Conservation (phyloP, 2,113 vertebrate genomes). For the Catagonus wagneri region DNA sequence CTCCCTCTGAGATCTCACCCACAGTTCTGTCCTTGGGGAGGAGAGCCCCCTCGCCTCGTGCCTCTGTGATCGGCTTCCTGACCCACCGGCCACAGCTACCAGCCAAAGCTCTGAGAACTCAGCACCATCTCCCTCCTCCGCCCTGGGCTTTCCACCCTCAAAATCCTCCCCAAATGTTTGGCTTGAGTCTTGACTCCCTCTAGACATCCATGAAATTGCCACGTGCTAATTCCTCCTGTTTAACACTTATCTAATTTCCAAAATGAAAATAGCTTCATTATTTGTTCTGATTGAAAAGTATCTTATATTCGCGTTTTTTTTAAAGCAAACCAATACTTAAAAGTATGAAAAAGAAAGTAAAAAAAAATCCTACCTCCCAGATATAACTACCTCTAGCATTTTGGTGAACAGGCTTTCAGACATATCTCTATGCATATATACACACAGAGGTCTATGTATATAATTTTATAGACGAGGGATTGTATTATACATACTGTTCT, state of each 20-base stretch:
- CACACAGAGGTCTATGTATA: slow-evolving; percentile 80
- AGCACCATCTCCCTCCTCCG: neutral
- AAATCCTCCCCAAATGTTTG: neutral
- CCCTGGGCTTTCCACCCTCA: accelerated
- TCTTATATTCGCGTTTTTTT: neutral
- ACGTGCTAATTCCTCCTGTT: neutral
- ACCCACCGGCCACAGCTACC: neutral
- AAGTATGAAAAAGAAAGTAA: slow-evolving; percentile 77
- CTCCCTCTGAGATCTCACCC: neutral
- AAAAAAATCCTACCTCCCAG: slow-evolving; percentile 70
- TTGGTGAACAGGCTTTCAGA: slow-evolving; percentile 78
- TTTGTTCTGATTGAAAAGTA: slow-evolving; percentile 58
- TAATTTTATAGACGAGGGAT: slow-evolving; percentile 76
- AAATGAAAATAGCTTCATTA: slow-evolving; percentile 62
- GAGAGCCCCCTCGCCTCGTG: neutral
- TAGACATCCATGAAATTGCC: neutral
- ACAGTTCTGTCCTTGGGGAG: neutral
- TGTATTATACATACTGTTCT: slow-evolving; percentile 83
- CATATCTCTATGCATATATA: slow-evolving; percentile 79
- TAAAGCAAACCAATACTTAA: slow-evolving; percentile 58
- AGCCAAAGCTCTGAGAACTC: neutral
- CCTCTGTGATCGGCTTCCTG: neutral
- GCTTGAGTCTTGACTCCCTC: neutral
- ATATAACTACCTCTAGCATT: slow-evolving; percentile 71
- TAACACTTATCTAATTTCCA: slow-evolving; percentile 48